Conservation (phyloP, 2,113 vertebrate species). For the Grammomys dolichurus region DNA sequence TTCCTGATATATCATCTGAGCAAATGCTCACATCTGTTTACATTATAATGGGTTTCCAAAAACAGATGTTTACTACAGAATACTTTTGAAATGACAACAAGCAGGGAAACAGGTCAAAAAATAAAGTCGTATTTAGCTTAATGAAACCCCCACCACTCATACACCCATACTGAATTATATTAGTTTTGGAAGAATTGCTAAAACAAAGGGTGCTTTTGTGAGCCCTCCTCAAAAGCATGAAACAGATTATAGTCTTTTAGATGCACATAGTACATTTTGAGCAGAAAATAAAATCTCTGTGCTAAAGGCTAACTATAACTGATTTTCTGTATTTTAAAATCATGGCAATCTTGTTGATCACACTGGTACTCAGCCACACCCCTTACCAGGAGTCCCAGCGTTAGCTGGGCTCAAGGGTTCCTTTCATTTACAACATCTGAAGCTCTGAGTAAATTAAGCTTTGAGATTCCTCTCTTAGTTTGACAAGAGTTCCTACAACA, state of each 20-base stretch:
- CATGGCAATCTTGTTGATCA: not conserved
- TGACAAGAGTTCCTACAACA: constrained; percentile 4
- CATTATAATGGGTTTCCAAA: constrained; percentile 79
- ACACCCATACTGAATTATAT: constrained; percentile 27
- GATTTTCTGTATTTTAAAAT: constrained; percentile 47
- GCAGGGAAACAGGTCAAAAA: constrained; percentile 81
- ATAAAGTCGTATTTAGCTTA: constrained; percentile 71
- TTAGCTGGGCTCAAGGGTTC: not conserved
- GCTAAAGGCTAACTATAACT: not conserved
- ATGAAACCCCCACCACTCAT: constrained; percentile 27
- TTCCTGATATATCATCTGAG: constrained; percentile 86
- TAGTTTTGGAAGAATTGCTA: constrained; percentile 26
- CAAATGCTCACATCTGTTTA: constrained; percentile 87
- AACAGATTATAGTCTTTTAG: constrained; percentile 55
- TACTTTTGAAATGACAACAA: constrained; percentile 82
- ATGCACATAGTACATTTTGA: constrained; percentile 17
- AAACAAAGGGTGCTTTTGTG: constrained; percentile 60
- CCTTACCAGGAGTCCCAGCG: not conserved
- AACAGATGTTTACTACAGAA: constrained; percentile 85
- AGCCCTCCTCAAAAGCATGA: constrained; percentile 52
- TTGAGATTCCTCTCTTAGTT: not conserved
- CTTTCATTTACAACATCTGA: constrained; percentile 12
- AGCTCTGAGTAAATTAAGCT: constrained; percentile 1
- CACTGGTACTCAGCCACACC: not conserved
- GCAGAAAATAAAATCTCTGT: constrained; percentile 30